A percentile compares a stretch with the other conserved stretches of the same genome.
These are phyloP conservation scores for Microtus ochrogaster DNA, from an alignment of 2,113 vertebrate genomes.

Conservation along the genomic window DNA sequence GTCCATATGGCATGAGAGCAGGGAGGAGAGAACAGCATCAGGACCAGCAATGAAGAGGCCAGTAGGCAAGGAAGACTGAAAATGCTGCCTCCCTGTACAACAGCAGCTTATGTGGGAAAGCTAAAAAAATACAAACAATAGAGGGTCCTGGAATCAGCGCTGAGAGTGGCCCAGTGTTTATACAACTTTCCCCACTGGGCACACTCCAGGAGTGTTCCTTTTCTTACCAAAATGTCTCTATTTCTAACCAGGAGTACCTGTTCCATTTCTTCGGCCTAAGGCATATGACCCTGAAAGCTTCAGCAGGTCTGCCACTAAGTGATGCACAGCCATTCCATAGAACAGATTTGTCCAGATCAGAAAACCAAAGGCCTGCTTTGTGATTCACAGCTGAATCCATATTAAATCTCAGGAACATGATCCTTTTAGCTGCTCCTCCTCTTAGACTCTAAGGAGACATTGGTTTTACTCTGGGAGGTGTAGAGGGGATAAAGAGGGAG, in stretches of 20 bases:
- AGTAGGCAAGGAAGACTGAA: not conserved
- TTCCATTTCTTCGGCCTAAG: not conserved
- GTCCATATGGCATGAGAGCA: not conserved
- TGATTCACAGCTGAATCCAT: not conserved
- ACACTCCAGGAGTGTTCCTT: not conserved
- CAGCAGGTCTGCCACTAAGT: not conserved
- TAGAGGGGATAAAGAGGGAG: no score
- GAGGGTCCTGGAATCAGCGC: not conserved
- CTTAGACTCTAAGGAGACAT: no score
- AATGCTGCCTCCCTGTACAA: not conserved
- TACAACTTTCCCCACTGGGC: not conserved
- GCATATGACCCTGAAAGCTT: not conserved
- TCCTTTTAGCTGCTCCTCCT: no score
- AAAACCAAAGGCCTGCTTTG: not conserved
- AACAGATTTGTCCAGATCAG: not conserved
- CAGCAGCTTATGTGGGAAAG: not conserved
- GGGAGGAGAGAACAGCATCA: not conserved
- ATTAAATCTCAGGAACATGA: not conserved
- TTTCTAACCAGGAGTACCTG: not conserved
- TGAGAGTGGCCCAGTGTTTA: not conserved
- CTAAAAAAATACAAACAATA: no score
- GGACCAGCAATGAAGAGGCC: not conserved
- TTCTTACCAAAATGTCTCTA: no score
- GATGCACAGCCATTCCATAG: not conserved
- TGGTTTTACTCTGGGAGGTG: no score